A percentile compares a stretch with the other conserved stretches of the same genome.
Evolutionary conservation across 2,113 vertebrate species (phyloP).

Genomic region (Hemibagrus wyckioides): DNA sequence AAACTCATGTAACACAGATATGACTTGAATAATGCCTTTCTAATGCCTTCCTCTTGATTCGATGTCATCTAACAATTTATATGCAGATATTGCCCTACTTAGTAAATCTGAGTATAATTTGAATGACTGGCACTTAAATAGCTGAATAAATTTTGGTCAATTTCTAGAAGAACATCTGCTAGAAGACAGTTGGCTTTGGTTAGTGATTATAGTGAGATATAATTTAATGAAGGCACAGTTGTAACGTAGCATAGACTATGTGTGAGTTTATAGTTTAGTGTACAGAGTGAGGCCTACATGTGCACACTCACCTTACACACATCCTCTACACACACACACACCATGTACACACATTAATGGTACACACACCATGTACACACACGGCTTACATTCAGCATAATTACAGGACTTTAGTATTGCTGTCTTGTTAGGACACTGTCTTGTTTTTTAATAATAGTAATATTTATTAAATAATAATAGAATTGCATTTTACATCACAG

Average conservation of each 20-base stretch:
- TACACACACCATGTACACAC: neutral
- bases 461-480: neutral
- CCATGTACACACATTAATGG: neutral
- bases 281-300: neutral
- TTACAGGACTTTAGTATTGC: neutral
- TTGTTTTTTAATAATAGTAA: too few relatives aligned
- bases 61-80: neutral
- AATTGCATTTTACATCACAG: neutral
- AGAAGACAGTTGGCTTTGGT: neutral
- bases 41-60: neutral
- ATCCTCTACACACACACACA: neutral
- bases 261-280: neutral
- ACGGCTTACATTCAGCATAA: neutral
- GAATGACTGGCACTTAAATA: neutral
- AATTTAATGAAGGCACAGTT: slow-evolving; percentile 3
- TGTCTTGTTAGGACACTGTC: too few relatives aligned
- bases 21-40: neutral
- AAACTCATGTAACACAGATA: neutral
- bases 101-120: neutral
- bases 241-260: neutral
- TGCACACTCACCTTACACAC: neutral
- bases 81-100: neutral
- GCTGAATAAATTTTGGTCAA: neutral
- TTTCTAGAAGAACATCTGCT: neutral
- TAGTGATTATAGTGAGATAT: neutral